Base-by-base conservation (phyloP, 2,797 vertebrate genomes). In the Danionella dracula region DNA sequence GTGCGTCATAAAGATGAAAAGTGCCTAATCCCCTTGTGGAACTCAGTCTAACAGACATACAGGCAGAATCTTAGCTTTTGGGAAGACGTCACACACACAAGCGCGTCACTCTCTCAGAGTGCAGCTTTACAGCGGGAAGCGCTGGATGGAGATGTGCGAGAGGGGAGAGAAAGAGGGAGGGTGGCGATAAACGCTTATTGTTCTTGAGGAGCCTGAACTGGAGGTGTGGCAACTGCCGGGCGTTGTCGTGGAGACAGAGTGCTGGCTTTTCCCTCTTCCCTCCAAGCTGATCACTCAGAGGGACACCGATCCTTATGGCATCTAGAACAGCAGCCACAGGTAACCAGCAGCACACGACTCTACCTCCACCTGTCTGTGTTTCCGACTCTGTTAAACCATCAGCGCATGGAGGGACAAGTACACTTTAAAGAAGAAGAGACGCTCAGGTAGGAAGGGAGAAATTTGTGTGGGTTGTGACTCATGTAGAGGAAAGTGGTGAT, bases 241-340 rank as follows among this genome's bases (percentile, higher is more conserved):
- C 73, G 76, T 78, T 78, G 76, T 78, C 76, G 65, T 73, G 76
- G 76, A 78, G 73, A 78, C 76, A 63, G 76, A 71, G 68, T 66
- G 70, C 76, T 73, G 71, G 70, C 73, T 73, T 61, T 64, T 72
- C 69, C 54, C 56, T 66, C 40, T 68, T 72, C 68, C 23, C 70
- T 72, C 50, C 44, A 50, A 73, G 66, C 76, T 78, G 71, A 73
- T 71, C 76, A 63, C 70, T 64, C 55, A 73, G 64, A 71, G 50
- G 60, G 46, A 71, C 59, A 46, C 65, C 71, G 68, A 74, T 76
- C 71, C 76, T 71, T 78, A 78, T 73, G 76, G 76, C 76, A 78
- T 65, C 68, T 51, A 73, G 76, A 78, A 71, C 71, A 60, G 53
- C 73, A 78, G 76, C 76, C 73, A 78, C 76, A 78, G 76, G 76